Evolutionary conservation across 1,140 invertebrate genomes (phyloP).

Genomic region (Phortica variegata): DNA sequence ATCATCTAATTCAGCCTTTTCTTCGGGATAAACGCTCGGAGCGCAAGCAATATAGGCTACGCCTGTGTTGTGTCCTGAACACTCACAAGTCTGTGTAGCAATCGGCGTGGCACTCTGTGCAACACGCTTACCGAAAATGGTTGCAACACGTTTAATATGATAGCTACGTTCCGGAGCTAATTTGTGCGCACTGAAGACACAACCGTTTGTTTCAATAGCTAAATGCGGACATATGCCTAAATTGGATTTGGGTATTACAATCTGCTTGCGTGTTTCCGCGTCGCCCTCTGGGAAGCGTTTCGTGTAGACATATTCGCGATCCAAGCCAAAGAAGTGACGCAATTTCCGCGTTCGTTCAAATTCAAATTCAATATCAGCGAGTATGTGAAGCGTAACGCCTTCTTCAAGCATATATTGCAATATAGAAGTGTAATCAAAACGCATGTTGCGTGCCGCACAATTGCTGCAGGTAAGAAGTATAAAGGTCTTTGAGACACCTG

Average conservation of each 20-base stretch:
- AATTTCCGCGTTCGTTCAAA: conserved; percentile 68
- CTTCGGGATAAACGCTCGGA: conserved; percentile 27
- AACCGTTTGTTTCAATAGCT: conserved; percentile 80
- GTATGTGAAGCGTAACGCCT: conserved; percentile 77
- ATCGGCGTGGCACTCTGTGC: conserved; percentile 65
- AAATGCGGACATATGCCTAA: conserved; percentile 78
- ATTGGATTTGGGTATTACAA: conserved; percentile 71
- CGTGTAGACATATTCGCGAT: conserved; percentile 72
- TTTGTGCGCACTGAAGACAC: conserved; percentile 67
- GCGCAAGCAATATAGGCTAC: conserved; percentile 62
- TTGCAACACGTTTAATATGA: conserved; percentile 67
- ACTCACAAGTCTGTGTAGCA: conserved; percentile 73
- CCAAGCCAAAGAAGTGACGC: conserved; percentile 77
- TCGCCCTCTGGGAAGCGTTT: conserved; percentile 75
- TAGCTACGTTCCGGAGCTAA: conserved; percentile 61
- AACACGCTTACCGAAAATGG: conserved; percentile 70
- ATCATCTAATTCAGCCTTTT: conserved; percentile 38
- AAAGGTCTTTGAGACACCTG: conserved; percentile 81
- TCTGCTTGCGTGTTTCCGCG: conserved; percentile 66
- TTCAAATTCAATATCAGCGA: conserved; percentile 77
- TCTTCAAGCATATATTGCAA: conserved; percentile 76
- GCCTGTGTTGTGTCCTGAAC: conserved; percentile 67
- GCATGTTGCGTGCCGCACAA: conserved; percentile 69
- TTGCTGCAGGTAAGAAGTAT: conserved; percentile 77
- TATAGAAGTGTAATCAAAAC: conserved; percentile 77